Evolutionary conservation across 2,113 vertebrate genomes (phyloP), one percentile per base, ranked within the genome.

Genomic region (Phyllostomus discolor): DNA sequence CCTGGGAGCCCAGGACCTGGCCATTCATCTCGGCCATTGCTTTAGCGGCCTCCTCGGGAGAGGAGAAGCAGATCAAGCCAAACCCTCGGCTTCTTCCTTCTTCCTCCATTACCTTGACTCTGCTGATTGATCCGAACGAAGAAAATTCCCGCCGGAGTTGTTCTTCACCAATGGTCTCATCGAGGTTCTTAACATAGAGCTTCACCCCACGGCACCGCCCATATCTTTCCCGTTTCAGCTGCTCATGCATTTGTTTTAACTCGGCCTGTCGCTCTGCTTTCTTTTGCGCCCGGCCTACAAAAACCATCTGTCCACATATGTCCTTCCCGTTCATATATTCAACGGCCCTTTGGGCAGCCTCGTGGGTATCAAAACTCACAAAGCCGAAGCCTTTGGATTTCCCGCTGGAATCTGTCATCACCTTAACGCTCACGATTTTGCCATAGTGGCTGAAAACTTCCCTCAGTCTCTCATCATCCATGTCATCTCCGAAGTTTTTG

Each of bases 71-170:
- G 96, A 99, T 99, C 73, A 99, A 99, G 88, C 99, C 99, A 81
- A 99, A 99, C 15, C 99, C 99, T 97, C 99, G 99, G 97, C 99
- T 99, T 90, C 99, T 99, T 5, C 99, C 99, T 64, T 99, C 99
- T 95, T 99, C 99, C 83, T 99, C 98, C 99, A 99, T 99, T 93
- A 99, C 99, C 99, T 99, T 99, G 52, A 99, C 99, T 94, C 99
- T 99, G 1, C 99, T 99, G 79, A 99, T 99, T 46, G 99, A 99
- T 10, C 99, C 99, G 70, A 99, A 99, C 4, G 99, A 98, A 38
- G 99, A 98, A 97, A 99, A 99, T 78, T 99, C 99, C 95, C 99
- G 99, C 33, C 99, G 98, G 0, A 97, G 78, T 2, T 43, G 76
- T 33, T 96, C 96, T 1, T 98, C 97, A 19, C 94, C 96, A 0